Percentiles rank a stretch among this genome's conserved stretches.
These are phyloP conservation scores for Protobothrops mucrosquamatus DNA, from an alignment of 2,113 vertebrate species.

Conservation along the genomic window DNA sequence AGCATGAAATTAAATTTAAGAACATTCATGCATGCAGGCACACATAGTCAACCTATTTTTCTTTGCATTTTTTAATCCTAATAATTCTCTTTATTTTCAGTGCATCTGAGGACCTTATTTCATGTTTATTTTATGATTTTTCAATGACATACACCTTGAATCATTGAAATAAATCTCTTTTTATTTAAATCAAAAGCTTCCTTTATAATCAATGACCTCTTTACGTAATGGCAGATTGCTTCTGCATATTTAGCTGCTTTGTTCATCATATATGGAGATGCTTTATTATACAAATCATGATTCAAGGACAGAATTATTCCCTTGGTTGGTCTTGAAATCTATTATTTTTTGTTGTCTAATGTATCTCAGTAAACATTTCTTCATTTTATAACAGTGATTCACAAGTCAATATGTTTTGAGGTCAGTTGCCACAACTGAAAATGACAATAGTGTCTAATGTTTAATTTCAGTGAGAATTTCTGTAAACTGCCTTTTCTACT, in stretches of 20 bases:
- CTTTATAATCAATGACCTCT: slow-evolving; percentile 49
- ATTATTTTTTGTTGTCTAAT: slow-evolving; percentile 35
- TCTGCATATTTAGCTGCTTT: slow-evolving; percentile 52
- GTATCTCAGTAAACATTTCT: slow-evolving; percentile 56
- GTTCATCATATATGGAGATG: slow-evolving; percentile 53
- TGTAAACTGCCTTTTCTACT: slow-evolving; percentile 65
- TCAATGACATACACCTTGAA: slow-evolving; percentile 23
- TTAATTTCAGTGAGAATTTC: slow-evolving; percentile 69
- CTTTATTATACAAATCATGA: slow-evolving; percentile 50
- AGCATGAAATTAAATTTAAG: not conserved
- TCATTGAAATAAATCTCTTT: slow-evolving; percentile 45
- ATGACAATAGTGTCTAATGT: slow-evolving; percentile 57
- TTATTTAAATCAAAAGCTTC: slow-evolving; percentile 62
- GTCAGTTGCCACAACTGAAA: slow-evolving; percentile 64
- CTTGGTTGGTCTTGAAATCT: slow-evolving; percentile 61
- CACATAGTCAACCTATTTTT: not conserved
- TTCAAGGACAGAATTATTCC: slow-evolving; percentile 53
- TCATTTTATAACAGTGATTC: slow-evolving; percentile 27
- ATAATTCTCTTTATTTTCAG: slow-evolving; percentile 25
- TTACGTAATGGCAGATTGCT: slow-evolving; percentile 51
- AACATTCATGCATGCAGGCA: not conserved
- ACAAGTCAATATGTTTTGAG: slow-evolving; percentile 44
- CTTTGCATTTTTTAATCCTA: slow-evolving; percentile 23
- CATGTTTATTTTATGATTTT: slow-evolving; percentile 38
- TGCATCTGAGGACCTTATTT: slow-evolving; percentile 32